Evolutionary conservation across 2,113 vertebrate species (phyloP).

Genomic region (Scomber japonicus): DNA sequence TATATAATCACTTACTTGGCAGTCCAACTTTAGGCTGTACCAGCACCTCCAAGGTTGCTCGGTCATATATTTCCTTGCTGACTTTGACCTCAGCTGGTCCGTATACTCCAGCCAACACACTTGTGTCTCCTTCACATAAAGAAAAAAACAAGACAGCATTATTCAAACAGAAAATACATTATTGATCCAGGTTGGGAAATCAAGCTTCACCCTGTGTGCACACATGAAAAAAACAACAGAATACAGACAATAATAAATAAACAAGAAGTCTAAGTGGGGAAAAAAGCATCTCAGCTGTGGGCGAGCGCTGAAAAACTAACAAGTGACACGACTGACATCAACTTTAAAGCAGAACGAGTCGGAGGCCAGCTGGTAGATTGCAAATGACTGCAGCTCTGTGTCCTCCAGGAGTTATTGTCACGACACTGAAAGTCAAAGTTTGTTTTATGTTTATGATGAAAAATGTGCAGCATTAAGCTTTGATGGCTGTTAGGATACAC

Average conservation of each 20-base stretch:
- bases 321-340: neutral
- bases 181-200: neutral
- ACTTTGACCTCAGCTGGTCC: conserved; percentile 93
- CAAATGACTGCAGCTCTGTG: too few relatives aligned
- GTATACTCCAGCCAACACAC: conserved; percentile 90
- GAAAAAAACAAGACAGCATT: conserved; percentile 16
- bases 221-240: neutral
- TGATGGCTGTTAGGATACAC: too few relatives aligned
- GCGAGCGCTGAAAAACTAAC: neutral
- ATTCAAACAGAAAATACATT: neutral
- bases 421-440: too few relatives aligned
- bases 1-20: conserved; percentile 81
- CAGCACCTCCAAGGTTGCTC: conserved; percentile 91
- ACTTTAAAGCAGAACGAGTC: neutral
- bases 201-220: neutral
- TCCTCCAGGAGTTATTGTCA: too few relatives aligned
- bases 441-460: too few relatives aligned
- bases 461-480: too few relatives aligned
- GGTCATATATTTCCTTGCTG: conserved; percentile 93
- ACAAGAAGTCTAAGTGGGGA: neutral
- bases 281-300: neutral
- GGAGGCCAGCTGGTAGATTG: too few relatives aligned
- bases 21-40: conserved; percentile 92
- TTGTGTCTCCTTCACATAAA: conserved; percentile 87
- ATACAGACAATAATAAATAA: neutral